Evolutionary conservation across 2,888 invertebrate genomes (phyloP), one percentile per base, ranked within the genome.

Genomic region (Argynnis bischoffii): DNA sequence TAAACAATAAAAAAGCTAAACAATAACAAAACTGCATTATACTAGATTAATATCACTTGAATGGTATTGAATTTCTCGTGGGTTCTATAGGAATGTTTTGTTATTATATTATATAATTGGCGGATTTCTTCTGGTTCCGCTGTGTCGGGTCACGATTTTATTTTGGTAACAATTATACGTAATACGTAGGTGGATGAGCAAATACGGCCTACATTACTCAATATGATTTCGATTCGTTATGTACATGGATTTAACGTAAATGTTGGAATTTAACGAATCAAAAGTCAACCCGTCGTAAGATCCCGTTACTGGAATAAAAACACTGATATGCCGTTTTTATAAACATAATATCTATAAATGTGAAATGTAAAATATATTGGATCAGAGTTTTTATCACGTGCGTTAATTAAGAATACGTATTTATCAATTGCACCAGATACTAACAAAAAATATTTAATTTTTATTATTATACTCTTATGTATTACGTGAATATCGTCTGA

Each of bases 111-210:
- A 53, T 16, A 55, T 67, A 64, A 70, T 21, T 47, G 41, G 51
- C 35, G 21, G 59, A 64, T 67, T 64, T 64, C 64, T 54, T 66
- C 55, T 47, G 21, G 60, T 66, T 64, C 67, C 64, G 63, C 35
- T 2, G 53, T 55, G 35, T 66, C 59, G 35, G 69, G 67, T 69
- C 60, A 64, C 60, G 57, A 67, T 55, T 59, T 61, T 51, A 47
- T 69, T 66, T 67, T 69, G 64, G 64, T 60, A 59, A 67, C 53
- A 55, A 63, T 55, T 64, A 70, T 61, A 55, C 64, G 69, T 69
- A 64, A 66, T 51, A 26, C 50, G 60, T 59, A 26, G 57, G 63
- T 54, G 65, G 59, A 16, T 53, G 54, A 51, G 46, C 60, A 67
- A 67, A 59, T 61, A 59, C 54, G 21, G 50, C 13, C 16, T 51